Evolutionary conservation across 2,888 invertebrate species (phyloP).

Genomic region (Phorcus lineatus): DNA sequence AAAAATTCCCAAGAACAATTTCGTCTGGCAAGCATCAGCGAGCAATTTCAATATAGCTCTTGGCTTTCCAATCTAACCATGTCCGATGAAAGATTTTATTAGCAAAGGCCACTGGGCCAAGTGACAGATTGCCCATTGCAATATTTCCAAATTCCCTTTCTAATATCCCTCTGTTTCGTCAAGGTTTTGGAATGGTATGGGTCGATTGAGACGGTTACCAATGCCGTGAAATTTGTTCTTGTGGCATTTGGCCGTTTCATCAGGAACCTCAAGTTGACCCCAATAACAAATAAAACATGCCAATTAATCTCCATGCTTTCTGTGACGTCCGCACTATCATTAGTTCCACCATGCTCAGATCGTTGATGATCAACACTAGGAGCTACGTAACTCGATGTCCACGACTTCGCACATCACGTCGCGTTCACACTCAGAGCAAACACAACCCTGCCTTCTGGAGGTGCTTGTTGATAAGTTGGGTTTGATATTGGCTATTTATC

Average conservation of each 20-base stretch:
- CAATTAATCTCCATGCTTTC: constrained; percentile 19
- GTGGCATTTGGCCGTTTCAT: constrained; percentile 11
- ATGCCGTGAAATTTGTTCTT: constrained; percentile 11
- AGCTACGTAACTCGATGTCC: no score
- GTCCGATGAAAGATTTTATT: constrained; percentile 12
- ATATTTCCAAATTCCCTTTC: constrained; percentile 20
- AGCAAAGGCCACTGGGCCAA: constrained; percentile 16
- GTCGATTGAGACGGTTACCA: constrained; percentile 1
- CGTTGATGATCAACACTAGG: no score
- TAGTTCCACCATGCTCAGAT: no score
- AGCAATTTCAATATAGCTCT: background rate
- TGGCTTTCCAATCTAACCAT: constrained; percentile 8
- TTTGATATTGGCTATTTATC: background rate
- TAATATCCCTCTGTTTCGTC: constrained; percentile 2
- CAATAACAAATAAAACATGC: constrained; percentile 17
- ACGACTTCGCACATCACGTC: background rate
- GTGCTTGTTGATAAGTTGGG: background rate
- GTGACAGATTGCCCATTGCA: constrained; percentile 8
- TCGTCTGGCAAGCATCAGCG: constrained; percentile 3
- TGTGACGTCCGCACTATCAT: constrained; percentile 3
- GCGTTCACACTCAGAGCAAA: background rate
- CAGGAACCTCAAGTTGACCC: constrained; percentile 1
- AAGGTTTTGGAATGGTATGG: background rate
- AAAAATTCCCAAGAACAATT: constrained; percentile 11
- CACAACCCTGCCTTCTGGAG: background rate